Evolutionary conservation across 2,888 invertebrate genomes (phyloP).

Genomic region (Eupithecia dodoneata): DNA sequence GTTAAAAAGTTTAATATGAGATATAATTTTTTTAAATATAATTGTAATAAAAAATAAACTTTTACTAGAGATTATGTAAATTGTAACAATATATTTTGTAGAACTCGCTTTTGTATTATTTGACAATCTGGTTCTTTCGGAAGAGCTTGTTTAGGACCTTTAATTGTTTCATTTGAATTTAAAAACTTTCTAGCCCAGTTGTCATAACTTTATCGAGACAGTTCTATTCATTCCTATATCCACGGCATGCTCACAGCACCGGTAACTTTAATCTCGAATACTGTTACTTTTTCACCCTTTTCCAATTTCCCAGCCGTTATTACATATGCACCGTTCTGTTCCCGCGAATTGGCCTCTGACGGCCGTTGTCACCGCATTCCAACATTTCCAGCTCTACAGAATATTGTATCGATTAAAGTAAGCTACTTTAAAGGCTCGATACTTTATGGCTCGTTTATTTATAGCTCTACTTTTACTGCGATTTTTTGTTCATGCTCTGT

Average conservation of each 20-base stretch:
- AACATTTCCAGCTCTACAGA: slow-evolving; percentile 15
- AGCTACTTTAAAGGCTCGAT: slow-evolving; percentile 14
- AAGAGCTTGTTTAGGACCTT: neutral
- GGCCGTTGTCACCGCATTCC: slow-evolving; percentile 39
- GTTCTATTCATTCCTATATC: slow-evolving; percentile 19
- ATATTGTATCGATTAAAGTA: slow-evolving; percentile 33
- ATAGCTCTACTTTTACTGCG: neutral
- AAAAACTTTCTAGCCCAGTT: neutral
- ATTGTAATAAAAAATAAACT: too few species aligned
- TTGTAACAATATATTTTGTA: too few species aligned
- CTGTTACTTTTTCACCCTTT: slow-evolving; percentile 53
- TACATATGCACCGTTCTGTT: slow-evolving; percentile 48
- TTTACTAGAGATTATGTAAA: too few species aligned
- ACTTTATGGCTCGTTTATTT: neutral
- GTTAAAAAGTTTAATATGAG: neutral
- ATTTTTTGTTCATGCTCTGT: neutral
- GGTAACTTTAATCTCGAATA: slow-evolving; percentile 58
- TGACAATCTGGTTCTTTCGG: neutral
- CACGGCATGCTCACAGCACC: slow-evolving; percentile 42
- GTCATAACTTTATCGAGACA: neutral
- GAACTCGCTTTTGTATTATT: too few species aligned
- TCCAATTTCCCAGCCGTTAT: slow-evolving; percentile 46
- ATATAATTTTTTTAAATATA: too few species aligned
- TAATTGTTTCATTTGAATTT: too few species aligned
- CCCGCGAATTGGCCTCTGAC: slow-evolving; percentile 41